phyloP scores from a whole-genome alignment of 2,113 vertebrate species.

The Cisticola juncidis region DNA sequence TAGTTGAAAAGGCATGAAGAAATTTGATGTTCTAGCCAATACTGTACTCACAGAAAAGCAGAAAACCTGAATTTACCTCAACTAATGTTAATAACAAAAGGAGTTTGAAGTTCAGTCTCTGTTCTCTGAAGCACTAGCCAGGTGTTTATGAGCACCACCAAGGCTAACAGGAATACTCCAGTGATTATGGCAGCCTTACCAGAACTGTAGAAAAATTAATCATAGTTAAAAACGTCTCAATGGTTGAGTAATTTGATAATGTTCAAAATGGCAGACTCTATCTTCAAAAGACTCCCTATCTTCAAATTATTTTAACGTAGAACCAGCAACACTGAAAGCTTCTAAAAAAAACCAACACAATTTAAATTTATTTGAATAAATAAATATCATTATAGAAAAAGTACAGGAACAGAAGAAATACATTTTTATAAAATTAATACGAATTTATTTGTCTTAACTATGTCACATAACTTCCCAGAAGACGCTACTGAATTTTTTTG shows the following conservation, averaged over 20 bases:
- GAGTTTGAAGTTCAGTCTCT: neutral
- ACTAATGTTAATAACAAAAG: neutral
- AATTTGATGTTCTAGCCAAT: neutral
- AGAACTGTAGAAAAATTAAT: neutral
- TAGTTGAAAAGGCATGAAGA: neutral
- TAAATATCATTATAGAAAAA: neutral
- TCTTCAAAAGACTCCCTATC: neutral
- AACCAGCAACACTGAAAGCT: neutral
- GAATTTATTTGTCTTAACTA: neutral
- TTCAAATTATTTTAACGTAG: neutral
- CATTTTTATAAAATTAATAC: neutral
- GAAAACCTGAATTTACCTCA: neutral
- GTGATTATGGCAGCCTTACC: neutral
- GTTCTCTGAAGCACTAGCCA: neutral
- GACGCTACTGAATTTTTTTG: fast-evolving
- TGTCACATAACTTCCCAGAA: neutral
- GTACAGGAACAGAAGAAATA: neutral
- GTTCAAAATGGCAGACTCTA: neutral
- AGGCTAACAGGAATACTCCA: neutral
- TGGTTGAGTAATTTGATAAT: neutral
- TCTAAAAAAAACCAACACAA: neutral
- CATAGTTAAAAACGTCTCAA: neutral
- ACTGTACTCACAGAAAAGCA: neutral
- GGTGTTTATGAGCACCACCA: neutral
- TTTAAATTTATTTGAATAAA: neutral